These are phyloP conservation scores for Serranus cabrilla DNA, from an alignment of 2,797 vertebrate genomes.

Conservation along the genomic window DNA sequence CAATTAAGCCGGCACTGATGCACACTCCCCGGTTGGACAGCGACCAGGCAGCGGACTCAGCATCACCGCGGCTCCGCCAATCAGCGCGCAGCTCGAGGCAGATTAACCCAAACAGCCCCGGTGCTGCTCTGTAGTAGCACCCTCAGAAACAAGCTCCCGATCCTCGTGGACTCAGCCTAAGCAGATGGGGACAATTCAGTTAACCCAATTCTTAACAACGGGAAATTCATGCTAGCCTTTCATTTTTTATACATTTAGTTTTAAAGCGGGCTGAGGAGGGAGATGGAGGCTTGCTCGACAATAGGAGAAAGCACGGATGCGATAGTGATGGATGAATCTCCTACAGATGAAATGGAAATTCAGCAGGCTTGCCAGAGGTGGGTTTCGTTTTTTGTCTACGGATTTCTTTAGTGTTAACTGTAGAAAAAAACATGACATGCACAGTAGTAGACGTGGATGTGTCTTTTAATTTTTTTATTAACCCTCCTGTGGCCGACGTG, in stretches of 20 bases:
- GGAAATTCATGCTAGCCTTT: not conserved
- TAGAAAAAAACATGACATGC: not conserved
- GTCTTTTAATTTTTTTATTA: not conserved
- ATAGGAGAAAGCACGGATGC: slow-evolving; percentile 81
- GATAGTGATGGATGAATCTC: slow-evolving; percentile 81
- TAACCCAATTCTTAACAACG: not conserved
- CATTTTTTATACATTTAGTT: not conserved
- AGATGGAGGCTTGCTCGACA: slow-evolving; percentile 80
- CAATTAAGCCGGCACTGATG: slow-evolving; percentile 22
- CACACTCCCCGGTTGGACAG: slow-evolving; percentile 75
- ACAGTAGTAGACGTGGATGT: slow-evolving; percentile 9
- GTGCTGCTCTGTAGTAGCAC: slow-evolving; percentile 67
- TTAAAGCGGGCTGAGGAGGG: slow-evolving; percentile 8
- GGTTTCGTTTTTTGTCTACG: slow-evolving; percentile 40
- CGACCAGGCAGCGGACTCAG: slow-evolving; percentile 72
- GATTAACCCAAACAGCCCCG: slow-evolving; percentile 69
- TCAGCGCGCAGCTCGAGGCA: slow-evolving; percentile 76
- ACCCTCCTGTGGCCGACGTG: slow-evolving; percentile 34
- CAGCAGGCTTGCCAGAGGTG: slow-evolving; percentile 81
- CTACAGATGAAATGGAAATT: slow-evolving; percentile 70
- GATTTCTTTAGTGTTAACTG: not conserved
- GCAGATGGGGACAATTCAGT: slow-evolving; percentile 36
- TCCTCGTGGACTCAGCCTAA: slow-evolving; percentile 57
- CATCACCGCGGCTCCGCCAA: slow-evolving; percentile 81
- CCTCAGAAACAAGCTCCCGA: slow-evolving; percentile 58